Evolutionary conservation across 2,888 invertebrate species (phyloP).

Genomic region (Lithophane semibrunnea): DNA sequence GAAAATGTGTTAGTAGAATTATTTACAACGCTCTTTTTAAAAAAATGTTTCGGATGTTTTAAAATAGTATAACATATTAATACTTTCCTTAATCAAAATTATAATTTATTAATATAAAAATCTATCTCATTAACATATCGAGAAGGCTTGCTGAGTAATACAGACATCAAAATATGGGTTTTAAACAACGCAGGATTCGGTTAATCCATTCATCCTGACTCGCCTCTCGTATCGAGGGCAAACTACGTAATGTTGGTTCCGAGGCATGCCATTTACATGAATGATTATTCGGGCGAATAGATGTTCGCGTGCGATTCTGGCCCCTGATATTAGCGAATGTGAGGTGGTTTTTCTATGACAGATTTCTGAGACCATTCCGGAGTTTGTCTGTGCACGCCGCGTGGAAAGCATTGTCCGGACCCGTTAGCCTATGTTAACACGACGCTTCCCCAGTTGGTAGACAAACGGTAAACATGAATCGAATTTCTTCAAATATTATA

Average conservation of each 20-base stretch:
- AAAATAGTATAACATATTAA: conserved; percentile 11
- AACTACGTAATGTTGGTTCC: conserved; percentile 84
- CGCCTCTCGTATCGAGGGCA: conserved; percentile 79
- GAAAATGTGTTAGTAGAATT: conserved; percentile 59
- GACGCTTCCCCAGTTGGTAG: conserved; percentile 66
- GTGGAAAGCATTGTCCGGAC: conserved; percentile 80
- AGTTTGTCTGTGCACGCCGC: conserved; percentile 82
- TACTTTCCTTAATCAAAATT: neutral
- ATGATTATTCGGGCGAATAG: conserved; percentile 81
- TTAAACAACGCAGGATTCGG: conserved; percentile 76
- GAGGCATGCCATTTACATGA: conserved; percentile 87
- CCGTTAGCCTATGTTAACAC: conserved; percentile 81
- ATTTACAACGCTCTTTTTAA: conserved; percentile 40
- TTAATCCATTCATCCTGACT: conserved; percentile 83
- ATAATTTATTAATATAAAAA: conserved; percentile 13
- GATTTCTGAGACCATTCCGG: conserved; percentile 69
- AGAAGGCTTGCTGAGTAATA: conserved; percentile 1
- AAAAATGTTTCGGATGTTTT: conserved; percentile 26
- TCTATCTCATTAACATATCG: conserved; percentile 14
- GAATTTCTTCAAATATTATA: conserved; percentile 64
- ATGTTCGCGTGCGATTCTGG: conserved; percentile 66
- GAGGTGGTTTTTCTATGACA: conserved; percentile 70
- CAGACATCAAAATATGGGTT: conserved; percentile 60
- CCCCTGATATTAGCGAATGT: conserved; percentile 65
- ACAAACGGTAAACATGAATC: conserved; percentile 71